Evolutionary conservation across 2,113 vertebrate genomes (phyloP).

Genomic region (Eurystomus gularis): DNA sequence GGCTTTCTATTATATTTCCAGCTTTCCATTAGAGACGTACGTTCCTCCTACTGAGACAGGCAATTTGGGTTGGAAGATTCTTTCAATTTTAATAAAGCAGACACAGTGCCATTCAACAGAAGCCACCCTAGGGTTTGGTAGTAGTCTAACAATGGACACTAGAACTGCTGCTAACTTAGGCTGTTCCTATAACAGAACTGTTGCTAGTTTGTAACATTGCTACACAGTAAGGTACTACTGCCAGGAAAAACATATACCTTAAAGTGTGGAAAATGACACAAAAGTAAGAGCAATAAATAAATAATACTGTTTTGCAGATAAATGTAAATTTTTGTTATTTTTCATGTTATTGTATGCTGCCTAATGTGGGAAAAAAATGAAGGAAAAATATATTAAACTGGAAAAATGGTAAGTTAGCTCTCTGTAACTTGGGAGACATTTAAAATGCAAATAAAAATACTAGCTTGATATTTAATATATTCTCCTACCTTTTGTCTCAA

Average conservation of each 20-base stretch:
- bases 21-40: neutral
- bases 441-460: neutral
- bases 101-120: neutral
- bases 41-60: neutral
- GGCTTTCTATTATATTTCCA: neutral
- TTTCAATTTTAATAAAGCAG: neutral
- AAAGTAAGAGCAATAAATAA: too few relatives aligned
- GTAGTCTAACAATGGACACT: neutral
- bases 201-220: neutral
- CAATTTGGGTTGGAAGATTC: neutral
- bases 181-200: neutral
- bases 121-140: neutral
- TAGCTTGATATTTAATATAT: neutral
- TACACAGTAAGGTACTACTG: neutral
- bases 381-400: neutral
- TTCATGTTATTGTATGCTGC: neutral
- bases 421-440: neutral
- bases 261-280: neutral
- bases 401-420: neutral
- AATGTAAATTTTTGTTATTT: neutral
- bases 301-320: neutral
- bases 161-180: neutral
- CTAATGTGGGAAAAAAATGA: neutral
- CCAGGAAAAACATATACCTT: neutral
- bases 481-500: constrained; percentile 82